Evolutionary conservation across 2,888 invertebrate genomes (phyloP).

Genomic region (Autographa gamma): DNA sequence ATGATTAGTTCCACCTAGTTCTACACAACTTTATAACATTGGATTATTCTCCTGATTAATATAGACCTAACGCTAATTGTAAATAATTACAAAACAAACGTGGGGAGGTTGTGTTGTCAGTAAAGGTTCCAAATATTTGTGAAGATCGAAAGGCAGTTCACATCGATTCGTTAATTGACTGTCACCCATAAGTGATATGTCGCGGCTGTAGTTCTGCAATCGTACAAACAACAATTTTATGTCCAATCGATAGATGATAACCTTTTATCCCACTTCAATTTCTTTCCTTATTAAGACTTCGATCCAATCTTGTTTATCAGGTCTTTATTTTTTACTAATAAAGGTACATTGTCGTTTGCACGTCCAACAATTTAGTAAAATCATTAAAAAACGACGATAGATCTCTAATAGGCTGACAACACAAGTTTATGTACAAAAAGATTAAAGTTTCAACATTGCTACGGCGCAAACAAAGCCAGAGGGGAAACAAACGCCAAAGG

Average conservation of each 20-base stretch:
- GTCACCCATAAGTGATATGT: constrained; percentile 83
- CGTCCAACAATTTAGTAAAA: constrained; percentile 33
- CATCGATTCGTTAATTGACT: constrained; percentile 79
- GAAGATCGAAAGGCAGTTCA: constrained; percentile 62
- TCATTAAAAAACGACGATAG: constrained; percentile 34
- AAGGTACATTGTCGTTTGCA: constrained; percentile 29
- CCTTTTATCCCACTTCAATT: constrained; percentile 3
- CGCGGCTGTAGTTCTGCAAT: constrained; percentile 64
- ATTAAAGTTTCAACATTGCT: constrained; percentile 86
- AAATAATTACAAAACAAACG: constrained; percentile 80
- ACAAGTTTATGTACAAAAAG: constrained; percentile 73
- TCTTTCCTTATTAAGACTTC: constrained; percentile 14
- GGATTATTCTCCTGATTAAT: constrained; percentile 78
- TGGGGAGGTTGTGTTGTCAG: constrained; percentile 76
- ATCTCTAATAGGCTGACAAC: constrained; percentile 75
- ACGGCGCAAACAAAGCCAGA: constrained; percentile 64
- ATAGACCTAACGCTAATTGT: constrained; percentile 75
- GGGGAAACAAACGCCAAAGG: constrained; percentile 53
- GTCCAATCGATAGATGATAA: constrained; percentile 13
- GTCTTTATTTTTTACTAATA: constrained; percentile 5
- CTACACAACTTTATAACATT: constrained; percentile 84
- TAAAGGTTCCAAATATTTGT: constrained; percentile 41
- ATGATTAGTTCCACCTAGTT: constrained; percentile 75
- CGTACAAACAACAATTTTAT: constrained; percentile 40
- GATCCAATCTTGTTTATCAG: neutral